phyloP scores from a whole-genome alignment of 1,140 invertebrate species.

The Platyura marginata region DNA sequence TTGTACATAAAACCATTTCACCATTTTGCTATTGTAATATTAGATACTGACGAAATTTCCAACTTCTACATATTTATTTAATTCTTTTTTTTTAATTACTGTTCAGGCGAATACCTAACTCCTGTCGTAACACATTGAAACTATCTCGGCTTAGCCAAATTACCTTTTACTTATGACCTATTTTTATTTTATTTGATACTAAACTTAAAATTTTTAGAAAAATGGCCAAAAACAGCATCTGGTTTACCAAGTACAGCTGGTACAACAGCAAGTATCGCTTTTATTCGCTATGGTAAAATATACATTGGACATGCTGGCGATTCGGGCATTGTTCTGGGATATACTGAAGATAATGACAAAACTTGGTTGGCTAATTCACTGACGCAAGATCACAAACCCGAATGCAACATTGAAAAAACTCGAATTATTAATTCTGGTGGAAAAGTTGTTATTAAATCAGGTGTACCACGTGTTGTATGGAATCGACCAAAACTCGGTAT shows the following conservation, averaged over 20 bases:
- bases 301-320: conserved; percentile 97
- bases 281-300: conserved; percentile 84
- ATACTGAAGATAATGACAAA: conserved; percentile 44
- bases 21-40: too few relatives aligned
- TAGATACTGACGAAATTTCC: too few relatives aligned
- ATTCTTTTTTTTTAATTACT: too few relatives aligned
- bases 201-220: too few relatives aligned
- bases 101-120: too few relatives aligned
- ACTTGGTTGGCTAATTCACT: conserved; percentile 62
- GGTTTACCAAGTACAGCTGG: conserved; percentile 91
- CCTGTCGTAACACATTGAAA: too few relatives aligned
- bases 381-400: conserved; percentile 90
- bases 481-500: conserved; percentile 67
- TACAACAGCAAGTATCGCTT: conserved; percentile 87
- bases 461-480: conserved; percentile 92
- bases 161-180: too few relatives aligned
- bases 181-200: too few relatives aligned
- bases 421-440: conserved; percentile 78
- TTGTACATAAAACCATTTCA: too few relatives aligned
- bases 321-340: conserved; percentile 82
- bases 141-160: too few relatives aligned
- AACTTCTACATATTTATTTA: too few relatives aligned
- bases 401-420: conserved; percentile 64
- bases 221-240: conserved; percentile 85
- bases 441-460: conserved; percentile 75